A percentile compares a stretch with the other conserved stretches of the same genome.
Evolutionary conservation across 2,113 vertebrate genomes (phyloP).

Genomic region (Narcine bancroftii): DNA sequence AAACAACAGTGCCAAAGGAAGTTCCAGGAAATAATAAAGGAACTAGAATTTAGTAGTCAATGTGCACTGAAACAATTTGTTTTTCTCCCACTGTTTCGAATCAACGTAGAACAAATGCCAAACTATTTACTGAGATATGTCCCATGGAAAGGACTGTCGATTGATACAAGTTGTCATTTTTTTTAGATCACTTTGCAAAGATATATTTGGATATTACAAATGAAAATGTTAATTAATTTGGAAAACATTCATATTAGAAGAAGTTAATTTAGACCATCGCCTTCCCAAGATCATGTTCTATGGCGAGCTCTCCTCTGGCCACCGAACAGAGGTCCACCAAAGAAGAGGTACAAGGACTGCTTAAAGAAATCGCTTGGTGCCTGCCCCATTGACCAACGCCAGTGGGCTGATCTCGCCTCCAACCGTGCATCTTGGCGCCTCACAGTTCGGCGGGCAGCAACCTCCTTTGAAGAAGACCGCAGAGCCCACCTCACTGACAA

Average conservation of each 20-base stretch:
- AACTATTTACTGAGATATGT: neutral
- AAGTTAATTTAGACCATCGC: neutral
- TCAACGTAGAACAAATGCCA: neutral
- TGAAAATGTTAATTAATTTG: neutral
- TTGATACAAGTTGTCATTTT: neutral
- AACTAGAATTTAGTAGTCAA: neutral
- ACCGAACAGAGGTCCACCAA: no score
- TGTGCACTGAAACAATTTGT: neutral
- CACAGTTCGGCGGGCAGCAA: no score
- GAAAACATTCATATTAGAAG: neutral
- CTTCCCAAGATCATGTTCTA: no score
- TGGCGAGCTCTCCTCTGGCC: no score
- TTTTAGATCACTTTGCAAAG: neutral
- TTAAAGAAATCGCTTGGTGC: no score
- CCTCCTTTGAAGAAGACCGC: no score
- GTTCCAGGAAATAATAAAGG: neutral
- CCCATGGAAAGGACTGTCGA: neutral
- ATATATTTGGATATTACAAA: neutral
- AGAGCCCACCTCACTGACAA: no score
- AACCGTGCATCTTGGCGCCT: no score
- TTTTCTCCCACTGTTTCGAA: neutral
- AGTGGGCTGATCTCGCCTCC: no score
- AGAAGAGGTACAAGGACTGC: no score
- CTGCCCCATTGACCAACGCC: no score
- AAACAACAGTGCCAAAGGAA: neutral